phyloP scores from a whole-genome alignment of 2,888 invertebrate genomes.

The Kuschelorhynchus macadamiae region DNA sequence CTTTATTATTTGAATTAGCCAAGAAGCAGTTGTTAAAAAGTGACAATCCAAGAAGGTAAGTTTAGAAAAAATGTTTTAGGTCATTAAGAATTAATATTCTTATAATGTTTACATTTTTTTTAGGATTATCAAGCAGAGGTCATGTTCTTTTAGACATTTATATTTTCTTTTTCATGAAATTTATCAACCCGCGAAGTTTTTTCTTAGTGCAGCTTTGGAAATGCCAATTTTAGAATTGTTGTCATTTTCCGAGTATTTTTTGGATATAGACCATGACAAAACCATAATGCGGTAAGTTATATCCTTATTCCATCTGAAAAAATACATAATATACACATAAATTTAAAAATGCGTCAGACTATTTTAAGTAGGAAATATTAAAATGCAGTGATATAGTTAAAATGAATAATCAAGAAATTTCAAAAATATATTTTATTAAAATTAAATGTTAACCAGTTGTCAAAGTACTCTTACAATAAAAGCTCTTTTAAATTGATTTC shows the following conservation, averaged over 20 bases:
- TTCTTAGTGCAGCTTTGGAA: constrained; percentile 92
- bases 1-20: constrained; percentile 77
- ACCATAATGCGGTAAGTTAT: constrained; percentile 76
- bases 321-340: too few relatives aligned
- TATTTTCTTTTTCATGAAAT: constrained; percentile 92
- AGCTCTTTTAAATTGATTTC: too few relatives aligned
- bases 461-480: too few relatives aligned
- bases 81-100: too few relatives aligned
- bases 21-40: constrained; percentile 79
- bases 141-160: constrained; percentile 88
- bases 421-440: too few relatives aligned
- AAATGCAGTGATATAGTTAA: too few relatives aligned
- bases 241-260: constrained; percentile 90
- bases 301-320: too few relatives aligned
- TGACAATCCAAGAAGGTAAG: constrained; percentile 76
- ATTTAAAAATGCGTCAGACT: too few relatives aligned
- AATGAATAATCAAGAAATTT: too few relatives aligned
- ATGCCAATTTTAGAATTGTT: constrained; percentile 92
- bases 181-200: constrained; percentile 91
- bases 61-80: too few relatives aligned
- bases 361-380: too few relatives aligned
- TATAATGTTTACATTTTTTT: constrained; percentile 45
- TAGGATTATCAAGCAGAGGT: constrained; percentile 85
- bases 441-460: too few relatives aligned
- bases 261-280: constrained; percentile 93